Base-by-base conservation (phyloP, 2,888 invertebrate genomes). In the Tenthredo mesomela region DNA sequence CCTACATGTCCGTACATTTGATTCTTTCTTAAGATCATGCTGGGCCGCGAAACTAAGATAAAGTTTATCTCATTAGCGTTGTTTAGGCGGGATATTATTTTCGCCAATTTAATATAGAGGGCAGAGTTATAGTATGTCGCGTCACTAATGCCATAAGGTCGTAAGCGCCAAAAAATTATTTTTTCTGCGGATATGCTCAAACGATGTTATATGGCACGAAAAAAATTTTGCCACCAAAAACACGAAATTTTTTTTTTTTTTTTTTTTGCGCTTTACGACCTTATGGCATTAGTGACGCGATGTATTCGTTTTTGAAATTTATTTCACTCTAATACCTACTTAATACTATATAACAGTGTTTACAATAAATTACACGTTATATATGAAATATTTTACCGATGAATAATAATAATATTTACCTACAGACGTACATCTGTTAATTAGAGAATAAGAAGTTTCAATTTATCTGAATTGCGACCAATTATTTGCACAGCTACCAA, bases 1-100 rank as follows among this genome's bases (percentile, higher is more conserved):
- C 84, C 84, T 78, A 84, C 61, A 84, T 84, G n/a, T 29, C 12
- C 77, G 77, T 40, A 84, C 21, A 78, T 84, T 77, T 61, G 73
- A 58, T 77, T 78, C n/a, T 78, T 50, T 75, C 47, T 58, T 15
- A 10, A 54, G 29, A 78, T 58, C 40, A 4, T 29, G 2, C 47
- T 47, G 15, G 15, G 18, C 50, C 25, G 29, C 29, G n/a, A 25
- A 73, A 43, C 43, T 37, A 9, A 37, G 67, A 15, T 33, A 1
- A 7, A 54, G n/a, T 54, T 54, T 54, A n/a, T 37, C 7, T 7
- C 54, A 54, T 50, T 50, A 50, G 50, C 18, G 50, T 18, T 54
- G 54, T 54, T 61, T 61, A 61, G 25, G 25, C 12, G 12, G 10
- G 61, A 40, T 70, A 18, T 67, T 18, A 12, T 33, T 6, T 29